Base-by-base conservation (phyloP, 2,888 invertebrate species). In the Steinernema scapterisci region DNA sequence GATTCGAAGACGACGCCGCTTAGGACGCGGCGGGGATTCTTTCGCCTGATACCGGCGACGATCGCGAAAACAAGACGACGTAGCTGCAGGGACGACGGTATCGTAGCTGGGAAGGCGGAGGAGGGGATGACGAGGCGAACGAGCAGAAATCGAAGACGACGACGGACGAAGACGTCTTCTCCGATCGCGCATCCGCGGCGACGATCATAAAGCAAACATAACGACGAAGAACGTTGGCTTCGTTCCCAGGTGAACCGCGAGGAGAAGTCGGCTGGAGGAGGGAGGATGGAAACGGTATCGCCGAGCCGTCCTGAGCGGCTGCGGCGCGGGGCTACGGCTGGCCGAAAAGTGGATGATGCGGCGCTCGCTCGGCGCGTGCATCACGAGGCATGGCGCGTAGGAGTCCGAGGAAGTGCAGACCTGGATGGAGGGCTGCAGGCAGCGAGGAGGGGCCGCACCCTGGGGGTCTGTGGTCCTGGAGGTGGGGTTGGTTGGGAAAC, bases 131-230 rank as follows among this genome's bases (percentile, higher is more conserved):
- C 38, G 48, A 48, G n/a, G 13, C 48, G n/a, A 48, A 48, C 48
- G 54, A 63, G 63, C 63, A 63, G 63, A 63, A 63, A 63, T 63
- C 63, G 63, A 63, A 63, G 38, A 38, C 38, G 38, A 9, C 38
- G 9, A 38, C 38, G 63, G n/a, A n/a, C n/a, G n/a, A n/a, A n/a
- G 54, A 54, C 54, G 63, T 11, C 63, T 63, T 63, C 63, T 63
- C 63, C 63, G 63, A 63, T 63, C 63, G 63, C 63, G 63, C 63
- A 63, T 63, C 54, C 54, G 21, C 21, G 27, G 27, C 27, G 11
- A 25, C 63, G 63, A 63, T 63, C 63, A 63, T 63, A 63, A 63
- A 63, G 63, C 63, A 63, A 63, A 63, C 63, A 63, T 5, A 25
- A 63, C 63, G 54, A 48, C 16, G n/a, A 48, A 6, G 52, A 52